Evolutionary conservation across 2,797 vertebrate species (phyloP), one percentile per base, ranked within the genome.

Genomic region (Gastrophryne carolinensis): DNA sequence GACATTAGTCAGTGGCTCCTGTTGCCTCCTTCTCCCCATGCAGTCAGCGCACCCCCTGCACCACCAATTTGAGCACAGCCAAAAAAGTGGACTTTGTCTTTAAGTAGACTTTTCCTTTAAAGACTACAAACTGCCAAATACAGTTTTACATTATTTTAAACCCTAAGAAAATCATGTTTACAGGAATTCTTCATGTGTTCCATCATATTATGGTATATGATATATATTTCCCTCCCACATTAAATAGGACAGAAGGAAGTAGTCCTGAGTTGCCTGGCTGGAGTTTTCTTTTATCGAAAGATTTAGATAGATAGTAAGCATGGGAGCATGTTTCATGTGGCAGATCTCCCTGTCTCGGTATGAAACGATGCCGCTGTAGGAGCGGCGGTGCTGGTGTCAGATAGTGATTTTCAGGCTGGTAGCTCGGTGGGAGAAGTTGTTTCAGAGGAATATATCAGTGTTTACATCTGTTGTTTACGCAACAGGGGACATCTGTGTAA

Each of bases 391-490:
- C 29, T 5, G 5, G 44, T 35, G 47, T 50, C 13, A 53, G 47
- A 66, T 35, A 52, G 64, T 15, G 49, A 5, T n/a, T 49, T 35
- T 53, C 32, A 53, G 47, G 30, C 64, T 53, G 47, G 30, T 10
- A 15, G 9, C 64, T 52, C 64, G 13, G 64, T 66, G n/a, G 64
- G 63, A n/a, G 21, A 37, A 53, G 47, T 35, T 37, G 47, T 50
- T 66, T 52, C 19, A n/a, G 41, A 26, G 37, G 39, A 66, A 53
- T 66, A 66, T 35, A 66, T 66, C 64, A 66, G 37, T 66, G 64
- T 66, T 66, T 66, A 49, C 64, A 66, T 66, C 64, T 66, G 64
- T 52, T 53, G 47, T 66, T 66, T 66, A 53, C 47, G n/a, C 64
- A 49, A 66, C 19, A 30, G 64, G 64, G 44, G 21, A 53, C 49